These are phyloP conservation scores for Poeciliopsis paucimaculata DNA, from an alignment of 2,797 vertebrate genomes.

Conservation along the genomic window DNA sequence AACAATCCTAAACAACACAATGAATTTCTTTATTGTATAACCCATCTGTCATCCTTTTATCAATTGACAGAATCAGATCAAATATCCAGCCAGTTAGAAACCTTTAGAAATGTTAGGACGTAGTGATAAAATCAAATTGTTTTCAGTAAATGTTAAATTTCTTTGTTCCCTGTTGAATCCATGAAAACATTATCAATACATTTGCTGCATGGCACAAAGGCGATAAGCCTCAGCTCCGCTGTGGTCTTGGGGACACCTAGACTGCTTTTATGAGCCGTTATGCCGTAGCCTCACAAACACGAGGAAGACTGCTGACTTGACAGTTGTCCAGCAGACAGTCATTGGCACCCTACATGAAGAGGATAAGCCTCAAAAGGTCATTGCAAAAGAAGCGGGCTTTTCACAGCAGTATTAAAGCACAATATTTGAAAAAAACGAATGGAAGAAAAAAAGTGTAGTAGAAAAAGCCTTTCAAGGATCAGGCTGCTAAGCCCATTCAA, in stretches of 20 bases:
- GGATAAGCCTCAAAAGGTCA: constrained; percentile 5
- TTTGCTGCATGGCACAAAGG: background rate
- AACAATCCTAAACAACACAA: background rate
- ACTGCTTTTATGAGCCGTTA: background rate
- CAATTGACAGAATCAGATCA: background rate
- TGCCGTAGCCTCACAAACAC: background rate
- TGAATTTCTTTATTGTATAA: background rate
- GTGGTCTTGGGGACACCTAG: background rate
- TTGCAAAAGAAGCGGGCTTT: constrained; percentile 2
- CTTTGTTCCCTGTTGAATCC: background rate
- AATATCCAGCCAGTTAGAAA: background rate
- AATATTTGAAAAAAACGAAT: background rate
- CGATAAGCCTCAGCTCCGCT: background rate
- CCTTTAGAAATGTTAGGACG: background rate
- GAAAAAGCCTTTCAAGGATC: background rate
- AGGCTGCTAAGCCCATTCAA: background rate
- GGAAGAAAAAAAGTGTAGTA: background rate
- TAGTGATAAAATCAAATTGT: background rate
- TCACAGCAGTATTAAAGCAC: constrained; percentile 1
- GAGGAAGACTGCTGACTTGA: constrained; percentile 6
- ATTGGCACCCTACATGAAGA: background rate
- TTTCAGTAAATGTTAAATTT: background rate
- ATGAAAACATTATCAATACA: background rate
- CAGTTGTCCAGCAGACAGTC: constrained; percentile 7
- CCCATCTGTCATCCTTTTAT: background rate